Conservation (phyloP, 2,113 vertebrate species). For the Lontra canadensis region DNA sequence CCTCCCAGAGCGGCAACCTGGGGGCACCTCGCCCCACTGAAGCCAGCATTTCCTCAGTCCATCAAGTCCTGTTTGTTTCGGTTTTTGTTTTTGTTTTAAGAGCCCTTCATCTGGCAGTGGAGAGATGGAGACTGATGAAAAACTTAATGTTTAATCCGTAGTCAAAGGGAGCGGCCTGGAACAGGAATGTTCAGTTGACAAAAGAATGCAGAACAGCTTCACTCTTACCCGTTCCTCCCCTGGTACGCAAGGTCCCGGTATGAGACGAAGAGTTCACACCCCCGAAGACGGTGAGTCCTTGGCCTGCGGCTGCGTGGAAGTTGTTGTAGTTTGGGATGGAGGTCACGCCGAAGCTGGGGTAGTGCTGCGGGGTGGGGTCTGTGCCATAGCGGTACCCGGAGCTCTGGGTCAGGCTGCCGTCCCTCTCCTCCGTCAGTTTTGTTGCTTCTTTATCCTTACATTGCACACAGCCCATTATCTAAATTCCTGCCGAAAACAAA, state of each 20-base stretch:
- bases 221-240: slow-evolving; percentile 93
- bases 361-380: slow-evolving; percentile 94
- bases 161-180: background rate
- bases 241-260: slow-evolving; percentile 93
- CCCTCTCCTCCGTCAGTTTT: slow-evolving; percentile 94
- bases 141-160: background rate
- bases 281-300: slow-evolving; percentile 94
- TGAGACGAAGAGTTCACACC: slow-evolving; percentile 94
- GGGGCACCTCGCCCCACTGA: fast-evolving
- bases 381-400: slow-evolving; percentile 94
- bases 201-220: background rate
- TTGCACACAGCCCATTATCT: slow-evolving; percentile 99
- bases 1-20: background rate
- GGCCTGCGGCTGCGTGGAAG: slow-evolving; percentile 91
- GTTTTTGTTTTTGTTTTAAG: background rate
- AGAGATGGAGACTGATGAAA: background rate
- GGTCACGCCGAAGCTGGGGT: slow-evolving; percentile 92
- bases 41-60: background rate
- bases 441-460: slow-evolving; percentile 99
- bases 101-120: background rate
- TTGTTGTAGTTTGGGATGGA: slow-evolving; percentile 98
- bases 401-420: slow-evolving; percentile 92
- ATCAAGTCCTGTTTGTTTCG: background rate
- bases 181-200: background rate
- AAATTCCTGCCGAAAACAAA: slow-evolving; percentile 86